phyloP scores from a whole-genome alignment of 2,888 invertebrate genomes.

The Balanococcus diminutus region DNA sequence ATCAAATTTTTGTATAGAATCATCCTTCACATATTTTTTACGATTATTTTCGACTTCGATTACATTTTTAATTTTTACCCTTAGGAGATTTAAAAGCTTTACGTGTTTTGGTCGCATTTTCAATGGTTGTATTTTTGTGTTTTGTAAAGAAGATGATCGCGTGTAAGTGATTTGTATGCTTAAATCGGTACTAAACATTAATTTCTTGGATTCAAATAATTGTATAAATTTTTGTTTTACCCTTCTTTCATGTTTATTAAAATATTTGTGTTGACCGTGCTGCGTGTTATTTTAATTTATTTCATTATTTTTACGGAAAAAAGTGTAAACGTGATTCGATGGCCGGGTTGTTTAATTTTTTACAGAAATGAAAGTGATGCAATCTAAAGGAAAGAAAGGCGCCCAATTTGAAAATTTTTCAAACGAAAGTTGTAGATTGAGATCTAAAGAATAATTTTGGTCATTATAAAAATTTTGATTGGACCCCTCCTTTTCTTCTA shows the following conservation, averaged over 20 bases:
- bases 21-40: not conserved
- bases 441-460: too few species aligned
- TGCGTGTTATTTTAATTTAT: not conserved
- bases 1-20: not conserved
- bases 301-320: too few species aligned
- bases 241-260: not conserved
- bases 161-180: not conserved
- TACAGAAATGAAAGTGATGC: too few species aligned
- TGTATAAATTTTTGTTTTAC: slow-evolving; percentile 2
- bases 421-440: too few species aligned
- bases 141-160: not conserved
- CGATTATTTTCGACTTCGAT: not conserved
- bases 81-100: not conserved
- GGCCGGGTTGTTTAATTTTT: too few species aligned
- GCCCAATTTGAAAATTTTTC: too few species aligned
- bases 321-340: too few species aligned
- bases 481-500: too few species aligned
- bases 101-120: too few species aligned
- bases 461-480: too few species aligned
- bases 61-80: not conserved
- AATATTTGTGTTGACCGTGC: not conserved
- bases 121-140: slow-evolving; percentile 33
- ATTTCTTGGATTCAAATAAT: not conserved
- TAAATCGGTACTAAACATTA: not conserved
- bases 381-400: too few species aligned